Percentiles rank a stretch among this genome's conserved stretches.
Conservation (phyloP, 2,888 invertebrate genomes). For the Polietes domitor region DNA sequence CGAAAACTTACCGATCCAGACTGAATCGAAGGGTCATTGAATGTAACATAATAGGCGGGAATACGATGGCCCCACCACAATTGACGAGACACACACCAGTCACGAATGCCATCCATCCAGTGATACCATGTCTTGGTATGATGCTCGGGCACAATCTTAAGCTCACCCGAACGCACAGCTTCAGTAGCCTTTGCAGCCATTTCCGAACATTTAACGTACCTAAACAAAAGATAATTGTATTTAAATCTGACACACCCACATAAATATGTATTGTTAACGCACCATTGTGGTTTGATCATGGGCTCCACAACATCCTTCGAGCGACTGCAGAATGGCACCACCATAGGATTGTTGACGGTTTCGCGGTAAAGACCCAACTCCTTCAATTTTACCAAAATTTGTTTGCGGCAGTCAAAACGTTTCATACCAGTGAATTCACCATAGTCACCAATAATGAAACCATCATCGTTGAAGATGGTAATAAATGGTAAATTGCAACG, state of each 20-base stretch:
- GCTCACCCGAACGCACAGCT: slow-evolving; percentile 89
- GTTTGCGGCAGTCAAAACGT: slow-evolving; percentile 93
- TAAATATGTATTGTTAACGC: slow-evolving; percentile 60
- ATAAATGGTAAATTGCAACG: slow-evolving; percentile 93
- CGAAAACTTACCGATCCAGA: slow-evolving; percentile 76
- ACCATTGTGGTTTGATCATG: slow-evolving; percentile 98
- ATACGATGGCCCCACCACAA: slow-evolving; percentile 99
- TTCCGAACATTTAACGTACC: slow-evolving; percentile 92
- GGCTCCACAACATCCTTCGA: slow-evolving; percentile 99
- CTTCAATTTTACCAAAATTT: slow-evolving; percentile 89
- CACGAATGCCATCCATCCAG: slow-evolving; percentile 97
- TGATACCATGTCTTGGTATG: slow-evolving; percentile 96
- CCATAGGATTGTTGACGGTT: slow-evolving; percentile 95
- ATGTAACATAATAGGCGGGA: slow-evolving; percentile 92
- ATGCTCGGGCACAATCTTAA: slow-evolving; percentile 94
- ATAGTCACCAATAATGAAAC: slow-evolving; percentile 90
- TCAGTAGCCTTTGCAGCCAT: slow-evolving; percentile 94
- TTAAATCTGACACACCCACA: too few relatives aligned
- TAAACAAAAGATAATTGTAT: too few relatives aligned
- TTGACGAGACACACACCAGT: slow-evolving; percentile 99
- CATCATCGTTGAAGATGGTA: slow-evolving; percentile 95
- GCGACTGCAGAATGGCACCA: slow-evolving; percentile 96
- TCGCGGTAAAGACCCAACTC: slow-evolving; percentile 88
- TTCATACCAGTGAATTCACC: slow-evolving; percentile 92
- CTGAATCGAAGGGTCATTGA: slow-evolving; percentile 81